Percentiles rank a stretch among this genome's conserved stretches.
These are phyloP conservation scores for Mimumesa dahlbomi DNA, from an alignment of 2,888 invertebrate genomes.

Conservation along the genomic window DNA sequence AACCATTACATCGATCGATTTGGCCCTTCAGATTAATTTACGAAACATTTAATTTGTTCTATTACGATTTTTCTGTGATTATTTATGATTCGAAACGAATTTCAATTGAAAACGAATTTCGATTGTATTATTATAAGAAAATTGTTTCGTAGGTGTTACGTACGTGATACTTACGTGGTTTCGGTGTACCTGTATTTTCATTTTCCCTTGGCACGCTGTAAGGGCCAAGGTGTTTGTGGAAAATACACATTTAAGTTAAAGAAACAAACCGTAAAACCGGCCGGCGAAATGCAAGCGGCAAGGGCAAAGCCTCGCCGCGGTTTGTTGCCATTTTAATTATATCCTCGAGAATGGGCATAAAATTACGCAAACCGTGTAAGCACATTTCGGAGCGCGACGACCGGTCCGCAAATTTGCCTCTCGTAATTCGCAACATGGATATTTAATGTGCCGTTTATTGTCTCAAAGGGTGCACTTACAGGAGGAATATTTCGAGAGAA, in stretches of 20 bases:
- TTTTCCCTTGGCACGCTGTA: neutral
- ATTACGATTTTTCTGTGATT: too few species aligned
- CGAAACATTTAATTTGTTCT: too few species aligned
- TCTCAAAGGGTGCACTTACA: neutral
- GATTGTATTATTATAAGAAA: too few species aligned
- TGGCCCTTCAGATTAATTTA: too few species aligned
- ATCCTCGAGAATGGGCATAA: constrained; percentile 4
- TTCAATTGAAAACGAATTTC: too few species aligned
- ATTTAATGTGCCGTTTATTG: neutral
- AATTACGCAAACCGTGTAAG: constrained; percentile 22
- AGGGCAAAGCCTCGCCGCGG: constrained; percentile 16
- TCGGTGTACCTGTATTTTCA: constrained; percentile 1
- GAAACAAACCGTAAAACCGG: neutral
- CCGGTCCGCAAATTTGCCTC: too few species aligned
- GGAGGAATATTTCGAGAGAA: neutral
- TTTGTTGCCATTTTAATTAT: constrained; percentile 42
- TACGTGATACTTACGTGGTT: too few species aligned
- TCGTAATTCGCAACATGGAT: neutral
- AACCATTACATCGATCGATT: too few species aligned
- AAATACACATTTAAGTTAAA: too few species aligned
- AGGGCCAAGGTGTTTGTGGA: constrained; percentile 1
- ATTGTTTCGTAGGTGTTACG: too few species aligned
- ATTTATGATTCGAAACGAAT: too few species aligned
- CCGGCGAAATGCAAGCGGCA: constrained; percentile 1
- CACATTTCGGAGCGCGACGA: too few species aligned